Evolutionary conservation across 2,113 vertebrate species (phyloP).

Genomic region (Menidia beryllina): DNA sequence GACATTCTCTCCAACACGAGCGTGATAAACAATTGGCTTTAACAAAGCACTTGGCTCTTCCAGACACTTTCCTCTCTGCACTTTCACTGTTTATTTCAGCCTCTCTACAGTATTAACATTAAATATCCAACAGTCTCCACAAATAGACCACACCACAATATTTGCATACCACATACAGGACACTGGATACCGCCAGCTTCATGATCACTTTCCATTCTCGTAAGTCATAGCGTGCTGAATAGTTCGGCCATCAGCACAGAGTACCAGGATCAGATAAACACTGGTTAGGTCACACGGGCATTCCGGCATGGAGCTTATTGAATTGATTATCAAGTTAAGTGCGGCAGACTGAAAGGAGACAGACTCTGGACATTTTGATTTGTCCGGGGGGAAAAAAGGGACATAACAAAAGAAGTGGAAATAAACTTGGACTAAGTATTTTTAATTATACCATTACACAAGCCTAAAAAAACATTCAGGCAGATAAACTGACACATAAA

Average conservation of each 20-base stretch:
- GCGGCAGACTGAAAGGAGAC: conserved; percentile 36
- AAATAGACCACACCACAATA: conserved; percentile 57
- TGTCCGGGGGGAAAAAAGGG: conserved; percentile 9
- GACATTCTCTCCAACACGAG: conserved; percentile 60
- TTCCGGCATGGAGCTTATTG: conserved; percentile 20
- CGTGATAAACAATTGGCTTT: conserved; percentile 40
- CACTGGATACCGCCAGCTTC: conserved; percentile 46
- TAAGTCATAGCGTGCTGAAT: conserved; percentile 29
- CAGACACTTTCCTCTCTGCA: neutral
- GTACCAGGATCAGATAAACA: conserved; percentile 55
- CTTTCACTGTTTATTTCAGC: conserved; percentile 45
- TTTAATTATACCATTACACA: neutral
- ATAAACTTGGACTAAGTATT: neutral
- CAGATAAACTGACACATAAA: neutral
- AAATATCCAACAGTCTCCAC: conserved; percentile 25
- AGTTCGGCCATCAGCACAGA: conserved; percentile 18
- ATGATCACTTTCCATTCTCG: conserved; percentile 30
- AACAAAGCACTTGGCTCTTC: conserved; percentile 17
- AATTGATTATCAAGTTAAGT: conserved; percentile 21
- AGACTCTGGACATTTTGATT: conserved; percentile 10
- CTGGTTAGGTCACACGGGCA: conserved; percentile 36
- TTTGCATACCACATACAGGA: conserved; percentile 63
- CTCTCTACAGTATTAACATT: conserved; percentile 18
- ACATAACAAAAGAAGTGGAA: neutral
- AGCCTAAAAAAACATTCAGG: neutral